These are phyloP conservation scores for Drosophila atroscutellata DNA, from an alignment of 2,888 invertebrate genomes.

Conservation along the genomic window DNA sequence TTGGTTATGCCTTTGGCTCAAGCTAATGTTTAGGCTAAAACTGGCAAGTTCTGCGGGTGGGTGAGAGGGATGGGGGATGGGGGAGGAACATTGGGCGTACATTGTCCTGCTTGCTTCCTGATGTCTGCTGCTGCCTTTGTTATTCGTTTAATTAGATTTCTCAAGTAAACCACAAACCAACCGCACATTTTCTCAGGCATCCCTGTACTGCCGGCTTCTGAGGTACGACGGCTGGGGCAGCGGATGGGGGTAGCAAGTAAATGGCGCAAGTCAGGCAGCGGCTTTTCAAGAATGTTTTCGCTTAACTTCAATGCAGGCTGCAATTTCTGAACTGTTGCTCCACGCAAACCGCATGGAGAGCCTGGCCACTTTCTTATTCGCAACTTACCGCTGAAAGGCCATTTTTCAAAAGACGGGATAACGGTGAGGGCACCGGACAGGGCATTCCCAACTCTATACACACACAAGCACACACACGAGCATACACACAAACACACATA, in stretches of 20 bases:
- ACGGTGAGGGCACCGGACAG: slow-evolving; percentile 20
- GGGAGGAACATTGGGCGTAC: slow-evolving; percentile 3
- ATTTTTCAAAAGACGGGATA: slow-evolving; percentile 58
- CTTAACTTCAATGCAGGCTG: slow-evolving; percentile 54
- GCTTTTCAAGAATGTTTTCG: slow-evolving; percentile 53
- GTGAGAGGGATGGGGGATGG: not conserved
- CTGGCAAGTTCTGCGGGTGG: not conserved
- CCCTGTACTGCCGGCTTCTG: slow-evolving; percentile 5
- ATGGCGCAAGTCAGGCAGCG: slow-evolving; percentile 26
- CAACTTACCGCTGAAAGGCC: slow-evolving; percentile 61
- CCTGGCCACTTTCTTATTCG: slow-evolving; percentile 62
- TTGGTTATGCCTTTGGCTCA: slow-evolving; percentile 10
- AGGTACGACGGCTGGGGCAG: slow-evolving; percentile 12
- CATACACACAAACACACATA: slow-evolving; percentile 32
- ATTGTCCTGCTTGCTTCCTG: slow-evolving; percentile 44
- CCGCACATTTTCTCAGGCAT: slow-evolving; percentile 79
- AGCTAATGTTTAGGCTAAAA: not conserved
- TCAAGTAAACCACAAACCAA: slow-evolving; percentile 73
- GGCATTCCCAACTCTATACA: slow-evolving; percentile 11
- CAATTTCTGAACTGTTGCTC: slow-evolving; percentile 55
- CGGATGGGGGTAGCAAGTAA: not conserved
- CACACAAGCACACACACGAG: not conserved
- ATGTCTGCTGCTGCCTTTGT: slow-evolving; percentile 46
- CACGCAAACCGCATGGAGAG: slow-evolving; percentile 45
- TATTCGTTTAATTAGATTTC: slow-evolving; percentile 81